These are phyloP conservation scores for Caretta caretta DNA, from an alignment of 2,113 vertebrate genomes.

Conservation along the genomic window DNA sequence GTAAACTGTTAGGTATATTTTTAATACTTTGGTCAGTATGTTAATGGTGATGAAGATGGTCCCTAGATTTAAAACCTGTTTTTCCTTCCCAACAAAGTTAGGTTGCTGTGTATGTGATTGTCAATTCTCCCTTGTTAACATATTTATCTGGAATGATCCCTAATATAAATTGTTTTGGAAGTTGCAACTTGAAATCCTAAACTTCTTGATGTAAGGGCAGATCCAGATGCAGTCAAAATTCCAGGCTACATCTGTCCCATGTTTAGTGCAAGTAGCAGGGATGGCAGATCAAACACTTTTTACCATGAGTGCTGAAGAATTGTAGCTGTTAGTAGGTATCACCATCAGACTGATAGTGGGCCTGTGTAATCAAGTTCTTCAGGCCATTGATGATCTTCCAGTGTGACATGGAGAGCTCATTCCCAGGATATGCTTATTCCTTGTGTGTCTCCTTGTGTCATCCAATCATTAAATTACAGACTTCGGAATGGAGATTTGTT, in stretches of 20 bases:
- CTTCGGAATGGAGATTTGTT: background rate
- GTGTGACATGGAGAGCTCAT: background rate
- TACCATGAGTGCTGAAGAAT: background rate
- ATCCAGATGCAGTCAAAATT: background rate
- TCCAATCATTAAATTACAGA: background rate
- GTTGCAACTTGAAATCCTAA: background rate
- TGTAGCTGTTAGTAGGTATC: background rate
- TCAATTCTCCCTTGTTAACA: background rate
- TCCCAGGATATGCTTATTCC: too few relatives aligned
- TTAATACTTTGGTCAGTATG: background rate
- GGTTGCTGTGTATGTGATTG: background rate
- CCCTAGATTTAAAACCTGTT: background rate
- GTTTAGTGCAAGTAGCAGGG: background rate
- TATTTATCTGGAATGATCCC: background rate
- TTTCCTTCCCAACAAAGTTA: background rate
- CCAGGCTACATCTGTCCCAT: background rate
- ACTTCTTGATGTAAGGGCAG: background rate
- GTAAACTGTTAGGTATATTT: background rate
- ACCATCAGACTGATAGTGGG: background rate
- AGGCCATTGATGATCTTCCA: background rate
- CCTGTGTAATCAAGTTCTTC: rapidly evolving
- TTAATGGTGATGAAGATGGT: background rate
- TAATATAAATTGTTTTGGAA: background rate
- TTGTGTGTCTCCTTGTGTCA: background rate
- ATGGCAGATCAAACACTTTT: rapidly evolving